These are phyloP conservation scores for Syrphus vitripennis DNA, from an alignment of 2,888 invertebrate species.

Conservation along the genomic window DNA sequence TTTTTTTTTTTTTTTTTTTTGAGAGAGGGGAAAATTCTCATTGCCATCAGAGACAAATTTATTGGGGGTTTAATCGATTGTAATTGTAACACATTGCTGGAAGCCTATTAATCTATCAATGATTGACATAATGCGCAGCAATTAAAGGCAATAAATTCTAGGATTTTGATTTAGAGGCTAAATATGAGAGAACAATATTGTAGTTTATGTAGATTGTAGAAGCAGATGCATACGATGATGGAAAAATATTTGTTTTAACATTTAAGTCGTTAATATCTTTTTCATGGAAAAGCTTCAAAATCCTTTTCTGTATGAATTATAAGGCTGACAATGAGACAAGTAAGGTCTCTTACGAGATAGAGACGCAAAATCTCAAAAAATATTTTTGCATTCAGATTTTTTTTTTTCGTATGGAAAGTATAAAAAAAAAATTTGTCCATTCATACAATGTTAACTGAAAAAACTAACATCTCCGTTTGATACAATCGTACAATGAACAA, in stretches of 20 bases:
- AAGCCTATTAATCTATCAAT: constrained; percentile 53
- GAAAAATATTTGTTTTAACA: too few species aligned
- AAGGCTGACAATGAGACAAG: too few species aligned
- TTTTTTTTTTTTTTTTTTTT: not conserved
- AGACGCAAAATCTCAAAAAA: too few species aligned
- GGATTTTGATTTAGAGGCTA: constrained; percentile 19
- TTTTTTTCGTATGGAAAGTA: too few species aligned
- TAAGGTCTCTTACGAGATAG: too few species aligned
- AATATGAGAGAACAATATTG: not conserved
- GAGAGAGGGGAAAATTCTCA: constrained; percentile 12
- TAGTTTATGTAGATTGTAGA: too few species aligned
- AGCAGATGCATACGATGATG: too few species aligned
- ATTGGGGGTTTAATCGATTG: constrained; percentile 61
- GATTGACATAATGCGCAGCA: constrained; percentile 47
- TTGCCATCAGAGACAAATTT: constrained; percentile 30
- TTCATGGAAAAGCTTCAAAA: too few species aligned
- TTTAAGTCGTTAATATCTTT: too few species aligned
- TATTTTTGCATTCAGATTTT: too few species aligned
- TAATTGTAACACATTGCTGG: constrained; percentile 50
- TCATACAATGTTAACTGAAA: constrained; percentile 11
- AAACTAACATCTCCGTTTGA: constrained; percentile 38
- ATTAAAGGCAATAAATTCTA: constrained; percentile 36
- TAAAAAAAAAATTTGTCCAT: not conserved
- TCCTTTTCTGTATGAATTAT: too few species aligned
- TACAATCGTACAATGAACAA: constrained; percentile 67